Conservation (phyloP, 2,113 vertebrate genomes). For the Catharus fuscescens region DNA sequence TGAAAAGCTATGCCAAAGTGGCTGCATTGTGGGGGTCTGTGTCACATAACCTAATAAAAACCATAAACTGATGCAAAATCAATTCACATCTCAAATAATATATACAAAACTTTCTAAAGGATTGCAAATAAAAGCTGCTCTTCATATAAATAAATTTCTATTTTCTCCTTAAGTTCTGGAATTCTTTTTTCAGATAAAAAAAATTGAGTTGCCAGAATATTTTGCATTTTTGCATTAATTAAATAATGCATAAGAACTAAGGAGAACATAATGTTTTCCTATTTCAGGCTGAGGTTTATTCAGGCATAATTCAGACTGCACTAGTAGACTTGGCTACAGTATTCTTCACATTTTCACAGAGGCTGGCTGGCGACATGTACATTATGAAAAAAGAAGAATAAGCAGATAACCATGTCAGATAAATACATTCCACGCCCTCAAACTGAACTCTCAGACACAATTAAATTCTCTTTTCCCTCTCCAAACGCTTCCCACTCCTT, state of each 20-base stretch:
- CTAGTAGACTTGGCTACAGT: constrained; percentile 16
- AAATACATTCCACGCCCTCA: constrained; percentile 52
- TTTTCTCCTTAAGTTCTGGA: neutral
- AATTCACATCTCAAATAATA: neutral
- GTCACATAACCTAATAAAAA: neutral
- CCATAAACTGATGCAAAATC: neutral
- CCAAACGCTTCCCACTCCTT: constrained; percentile 9
- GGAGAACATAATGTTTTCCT: neutral
- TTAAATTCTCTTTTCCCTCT: constrained; percentile 6
- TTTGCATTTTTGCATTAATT: constrained; percentile 36
- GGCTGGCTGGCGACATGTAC: neutral
- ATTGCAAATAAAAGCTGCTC: neutral
- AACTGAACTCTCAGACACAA: constrained; percentile 18
- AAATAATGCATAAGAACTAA: neutral
- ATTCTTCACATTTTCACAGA: constrained; percentile 24
- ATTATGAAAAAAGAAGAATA: constrained; percentile 24
- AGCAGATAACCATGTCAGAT: constrained; percentile 48
- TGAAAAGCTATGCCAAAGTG: neutral
- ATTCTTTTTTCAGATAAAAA: neutral
- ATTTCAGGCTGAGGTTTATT: neutral
- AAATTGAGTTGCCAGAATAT: neutral
- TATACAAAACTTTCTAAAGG: neutral
- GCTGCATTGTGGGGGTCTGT: neutral
- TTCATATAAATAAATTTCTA: neutral
- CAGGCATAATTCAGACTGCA: constrained; percentile 15